phyloP scores from a whole-genome alignment of 1,140 invertebrate genomes.

The Drosophila athabasca region DNA sequence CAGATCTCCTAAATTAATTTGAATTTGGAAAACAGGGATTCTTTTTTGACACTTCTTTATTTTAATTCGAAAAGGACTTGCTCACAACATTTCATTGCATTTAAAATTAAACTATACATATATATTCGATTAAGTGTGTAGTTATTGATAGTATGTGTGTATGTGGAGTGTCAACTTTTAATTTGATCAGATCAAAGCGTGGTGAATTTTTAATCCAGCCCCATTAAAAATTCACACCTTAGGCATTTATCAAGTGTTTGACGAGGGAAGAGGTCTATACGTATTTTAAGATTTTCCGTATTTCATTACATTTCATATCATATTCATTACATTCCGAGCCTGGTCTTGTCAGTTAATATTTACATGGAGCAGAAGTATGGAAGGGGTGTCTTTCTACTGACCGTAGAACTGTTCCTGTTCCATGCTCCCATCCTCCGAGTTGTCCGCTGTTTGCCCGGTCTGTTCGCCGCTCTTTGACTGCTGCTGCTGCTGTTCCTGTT shows the following conservation, averaged over 20 bases:
- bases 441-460: constrained; percentile 21
- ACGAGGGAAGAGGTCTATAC: constrained; percentile 29
- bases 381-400: constrained; percentile 29
- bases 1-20: neutral
- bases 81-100: constrained; percentile 57
- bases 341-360: constrained; percentile 52
- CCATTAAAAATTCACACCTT: constrained; percentile 78
- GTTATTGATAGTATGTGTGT: constrained; percentile 30
- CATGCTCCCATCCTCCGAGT: constrained; percentile 35
- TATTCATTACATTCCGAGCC: constrained; percentile 4
- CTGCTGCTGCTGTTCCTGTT: constrained; percentile 44
- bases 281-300: constrained; percentile 19
- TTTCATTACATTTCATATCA: too few relatives aligned
- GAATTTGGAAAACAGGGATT: too few relatives aligned
- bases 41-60: constrained; percentile 24
- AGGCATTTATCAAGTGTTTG: constrained; percentile 17
- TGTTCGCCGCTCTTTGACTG: constrained; percentile 36
- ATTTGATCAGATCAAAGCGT: constrained; percentile 61
- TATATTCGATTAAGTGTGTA: constrained; percentile 12
- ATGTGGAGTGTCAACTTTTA: constrained; percentile 14
- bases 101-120: constrained; percentile 41
- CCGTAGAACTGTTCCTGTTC: constrained; percentile 64
- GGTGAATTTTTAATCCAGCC: constrained; percentile 83
- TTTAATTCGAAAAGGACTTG: constrained; percentile 24
- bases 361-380: constrained; percentile 39